phyloP scores from a whole-genome alignment of 2,113 vertebrate genomes.

The Centropus bengalensis region DNA sequence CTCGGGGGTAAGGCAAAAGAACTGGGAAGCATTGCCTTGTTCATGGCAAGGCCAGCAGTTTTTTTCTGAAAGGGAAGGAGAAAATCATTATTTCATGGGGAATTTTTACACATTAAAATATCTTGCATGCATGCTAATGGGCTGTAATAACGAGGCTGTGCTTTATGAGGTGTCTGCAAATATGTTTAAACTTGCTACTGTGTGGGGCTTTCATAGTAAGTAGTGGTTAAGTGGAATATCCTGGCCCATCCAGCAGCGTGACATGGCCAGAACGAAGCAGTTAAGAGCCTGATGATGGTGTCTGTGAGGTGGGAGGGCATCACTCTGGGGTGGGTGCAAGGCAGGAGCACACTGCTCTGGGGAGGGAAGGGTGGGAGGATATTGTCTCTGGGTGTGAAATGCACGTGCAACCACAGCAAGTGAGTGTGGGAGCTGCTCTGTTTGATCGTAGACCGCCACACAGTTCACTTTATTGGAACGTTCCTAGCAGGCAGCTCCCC shows the following conservation, averaged over 20 bases:
- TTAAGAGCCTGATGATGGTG: background rate
- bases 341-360: no score
- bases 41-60: background rate
- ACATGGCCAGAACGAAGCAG: background rate
- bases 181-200: background rate
- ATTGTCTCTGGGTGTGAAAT: background rate
- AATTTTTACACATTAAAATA: slow-evolving; percentile 52
- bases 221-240: background rate
- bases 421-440: background rate
- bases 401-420: background rate
- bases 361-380: background rate
- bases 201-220: background rate
- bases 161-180: slow-evolving; percentile 18
- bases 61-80: background rate
- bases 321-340: no score
- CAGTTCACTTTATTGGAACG: background rate
- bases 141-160: background rate
- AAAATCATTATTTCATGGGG: slow-evolving; percentile 47
- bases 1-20: background rate
- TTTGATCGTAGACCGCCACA: background rate
- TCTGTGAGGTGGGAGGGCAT: background rate
- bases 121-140: background rate
- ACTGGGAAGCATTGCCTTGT: background rate
- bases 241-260: background rate
- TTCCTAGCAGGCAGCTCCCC: background rate